Conservation (phyloP, 2,888 invertebrate species). For the Leptinotarsa peninsularis region DNA sequence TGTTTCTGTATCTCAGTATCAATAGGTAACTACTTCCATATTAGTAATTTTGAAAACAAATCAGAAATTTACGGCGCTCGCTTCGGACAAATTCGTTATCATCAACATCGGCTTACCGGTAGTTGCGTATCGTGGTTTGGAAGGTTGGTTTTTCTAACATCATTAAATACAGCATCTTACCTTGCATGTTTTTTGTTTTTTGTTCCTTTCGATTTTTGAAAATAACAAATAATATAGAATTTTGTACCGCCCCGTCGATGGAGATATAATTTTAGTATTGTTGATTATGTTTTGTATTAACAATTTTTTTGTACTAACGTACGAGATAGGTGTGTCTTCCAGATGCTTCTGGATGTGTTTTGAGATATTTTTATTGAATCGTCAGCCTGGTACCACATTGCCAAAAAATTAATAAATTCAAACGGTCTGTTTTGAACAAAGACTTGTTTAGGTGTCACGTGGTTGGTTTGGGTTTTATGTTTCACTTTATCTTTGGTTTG, state of each 20-base stretch:
- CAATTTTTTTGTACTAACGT: conserved; percentile 40
- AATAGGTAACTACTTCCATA: too few relatives aligned
- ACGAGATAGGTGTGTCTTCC: conserved; percentile 39
- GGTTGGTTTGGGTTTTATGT: conserved; percentile 11
- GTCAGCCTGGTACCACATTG: conserved; percentile 61
- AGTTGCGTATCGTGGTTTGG: conserved; percentile 14
- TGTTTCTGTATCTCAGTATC: too few relatives aligned
- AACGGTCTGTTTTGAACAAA: conserved; percentile 4
- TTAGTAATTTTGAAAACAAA: too few relatives aligned
- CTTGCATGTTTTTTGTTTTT: conserved; percentile 36
- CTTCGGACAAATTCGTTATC: background rate
- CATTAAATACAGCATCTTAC: conserved; percentile 57
- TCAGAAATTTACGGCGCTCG: background rate
- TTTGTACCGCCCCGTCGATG: background rate
- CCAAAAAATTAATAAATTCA: conserved; percentile 37
- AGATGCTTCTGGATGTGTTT: conserved; percentile 39
- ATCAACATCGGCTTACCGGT: background rate
- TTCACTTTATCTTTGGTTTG: background rate
- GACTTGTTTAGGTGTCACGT: background rate
- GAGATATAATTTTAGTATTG: conserved; percentile 1
- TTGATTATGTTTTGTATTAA: conserved; percentile 25
- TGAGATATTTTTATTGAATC: conserved; percentile 32
- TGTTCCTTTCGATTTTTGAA: conserved; percentile 23
- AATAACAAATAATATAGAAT: conserved; percentile 14
- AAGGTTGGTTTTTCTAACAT: conserved; percentile 46